Evolutionary conservation across 2,113 vertebrate genomes (phyloP).

Genomic region (Lepidothrix coronata): DNA sequence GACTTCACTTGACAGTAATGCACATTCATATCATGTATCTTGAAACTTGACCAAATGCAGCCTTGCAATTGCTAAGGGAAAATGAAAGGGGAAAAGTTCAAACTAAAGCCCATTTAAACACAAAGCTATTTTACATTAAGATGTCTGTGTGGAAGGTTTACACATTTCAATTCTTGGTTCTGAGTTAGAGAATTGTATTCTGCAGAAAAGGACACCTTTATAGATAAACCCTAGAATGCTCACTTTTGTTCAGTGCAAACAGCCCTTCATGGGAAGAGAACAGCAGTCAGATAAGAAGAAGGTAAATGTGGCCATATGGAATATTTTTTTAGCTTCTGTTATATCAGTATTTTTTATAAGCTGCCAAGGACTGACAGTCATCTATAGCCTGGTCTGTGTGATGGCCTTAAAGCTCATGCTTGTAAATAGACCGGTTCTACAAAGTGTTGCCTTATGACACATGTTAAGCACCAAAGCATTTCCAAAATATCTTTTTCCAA

Average conservation of each 20-base stretch:
- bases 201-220: neutral
- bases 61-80: neutral
- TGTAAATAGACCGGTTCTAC: neutral
- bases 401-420: neutral
- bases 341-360: neutral
- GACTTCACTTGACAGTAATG: neutral
- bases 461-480: neutral
- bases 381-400: neutral
- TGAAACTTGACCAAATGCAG: slow-evolving; percentile 5
- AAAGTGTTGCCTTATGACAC: neutral
- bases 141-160: neutral
- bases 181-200: neutral
- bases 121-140: slow-evolving; percentile 47
- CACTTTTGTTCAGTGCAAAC: neutral
- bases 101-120: slow-evolving; percentile 44
- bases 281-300: neutral
- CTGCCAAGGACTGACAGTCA: neutral
- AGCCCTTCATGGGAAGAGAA: neutral
- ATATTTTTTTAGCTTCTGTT: neutral
- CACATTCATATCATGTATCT: neutral
- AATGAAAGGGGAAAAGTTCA: neutral
- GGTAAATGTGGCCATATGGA: neutral
- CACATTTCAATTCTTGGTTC: neutral
- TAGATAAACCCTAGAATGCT: neutral
- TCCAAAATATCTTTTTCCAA: neutral